These are phyloP conservation scores for Luehdorfia chinensis DNA, from an alignment of 1,140 invertebrate genomes.

Conservation along the genomic window DNA sequence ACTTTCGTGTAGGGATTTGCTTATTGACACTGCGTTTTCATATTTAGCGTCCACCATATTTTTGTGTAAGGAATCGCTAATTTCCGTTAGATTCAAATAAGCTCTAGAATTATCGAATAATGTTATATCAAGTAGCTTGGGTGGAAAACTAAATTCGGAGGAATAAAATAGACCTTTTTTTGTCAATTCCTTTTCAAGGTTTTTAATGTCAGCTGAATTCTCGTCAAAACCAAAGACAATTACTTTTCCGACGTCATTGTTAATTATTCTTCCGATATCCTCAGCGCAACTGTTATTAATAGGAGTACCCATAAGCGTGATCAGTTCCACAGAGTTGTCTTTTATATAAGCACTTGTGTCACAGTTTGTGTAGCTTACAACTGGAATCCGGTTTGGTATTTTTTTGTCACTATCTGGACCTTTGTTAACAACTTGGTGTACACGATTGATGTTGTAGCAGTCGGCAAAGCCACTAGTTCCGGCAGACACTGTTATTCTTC, in stretches of 20 bases:
- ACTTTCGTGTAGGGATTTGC: conserved; percentile 16
- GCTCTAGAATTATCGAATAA: conserved; percentile 20
- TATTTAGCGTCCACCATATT: conserved; percentile 15
- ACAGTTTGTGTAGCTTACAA: conserved; percentile 27
- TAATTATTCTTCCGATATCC: conserved; percentile 29
- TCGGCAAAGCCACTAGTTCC: conserved; percentile 24
- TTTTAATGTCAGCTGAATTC: conserved; percentile 20
- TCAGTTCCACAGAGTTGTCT: conserved; percentile 23
- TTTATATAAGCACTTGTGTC: conserved; percentile 29
- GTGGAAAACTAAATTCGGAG: conserved; percentile 17
- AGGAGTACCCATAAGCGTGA: conserved; percentile 31
- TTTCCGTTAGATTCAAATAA: conserved; percentile 22
- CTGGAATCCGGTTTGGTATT: conserved; percentile 35
- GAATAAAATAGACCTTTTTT: conserved; percentile 19
- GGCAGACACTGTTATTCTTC: conserved; percentile 15
- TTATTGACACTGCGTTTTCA: conserved; percentile 20
- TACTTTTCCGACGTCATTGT: conserved; percentile 20
- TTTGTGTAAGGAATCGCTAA: conserved; percentile 17
- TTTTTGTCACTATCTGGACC: conserved; percentile 25
- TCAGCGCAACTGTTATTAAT: conserved; percentile 29
- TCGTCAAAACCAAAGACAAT: conserved; percentile 28
- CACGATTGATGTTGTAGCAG: conserved; percentile 34
- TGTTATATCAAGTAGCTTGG: conserved; percentile 17
- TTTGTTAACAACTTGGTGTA: conserved; percentile 28
- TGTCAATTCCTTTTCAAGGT: conserved; percentile 21